A percentile compares a stretch with the other conserved stretches of the same genome.
These are phyloP conservation scores for Spheniscus humboldti DNA, from an alignment of 2,797 vertebrate genomes.

Conservation along the genomic window DNA sequence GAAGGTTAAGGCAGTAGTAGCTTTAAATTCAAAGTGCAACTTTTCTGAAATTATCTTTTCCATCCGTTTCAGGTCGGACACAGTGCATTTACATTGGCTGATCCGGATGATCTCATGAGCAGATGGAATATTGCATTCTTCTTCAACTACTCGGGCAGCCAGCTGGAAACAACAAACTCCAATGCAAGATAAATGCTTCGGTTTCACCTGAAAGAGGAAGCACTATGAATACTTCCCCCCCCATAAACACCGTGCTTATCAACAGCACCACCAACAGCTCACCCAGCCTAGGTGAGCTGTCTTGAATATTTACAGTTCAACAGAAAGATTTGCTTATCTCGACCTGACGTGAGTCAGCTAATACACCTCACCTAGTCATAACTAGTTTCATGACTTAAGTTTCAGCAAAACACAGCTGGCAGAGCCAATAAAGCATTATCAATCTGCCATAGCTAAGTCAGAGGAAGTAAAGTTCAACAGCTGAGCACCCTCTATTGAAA, in stretches of 20 bases:
- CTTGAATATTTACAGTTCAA: neutral
- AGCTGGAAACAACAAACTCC: slow-evolving; percentile 92
- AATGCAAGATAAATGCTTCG: slow-evolving; percentile 95
- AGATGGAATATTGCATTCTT: slow-evolving; percentile 86
- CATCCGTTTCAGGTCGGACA: slow-evolving; percentile 93
- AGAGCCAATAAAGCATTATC: neutral
- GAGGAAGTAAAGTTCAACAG: fast-evolving
- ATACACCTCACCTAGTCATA: no score
- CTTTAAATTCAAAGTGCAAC: slow-evolving; percentile 91
- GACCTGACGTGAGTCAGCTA: no score
- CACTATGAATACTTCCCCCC: fast-evolving
- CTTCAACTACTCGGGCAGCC: slow-evolving; percentile 86
- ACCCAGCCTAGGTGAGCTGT: neutral
- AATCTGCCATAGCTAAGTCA: fast-evolving
- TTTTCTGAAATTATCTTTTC: slow-evolving; percentile 95
- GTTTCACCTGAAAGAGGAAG: slow-evolving; percentile 80
- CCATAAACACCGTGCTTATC: fast-evolving
- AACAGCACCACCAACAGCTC: neutral
- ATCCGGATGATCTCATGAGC: slow-evolving; percentile 92
- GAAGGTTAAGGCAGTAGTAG: slow-evolving; percentile 97
- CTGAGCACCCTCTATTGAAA: neutral
- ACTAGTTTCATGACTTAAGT: neutral
- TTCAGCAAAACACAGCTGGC: neutral
- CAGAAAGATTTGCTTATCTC: neutral
- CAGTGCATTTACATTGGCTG: slow-evolving; percentile 94